Conservation (phyloP, 2,113 vertebrate genomes). For the Gallinago media region DNA sequence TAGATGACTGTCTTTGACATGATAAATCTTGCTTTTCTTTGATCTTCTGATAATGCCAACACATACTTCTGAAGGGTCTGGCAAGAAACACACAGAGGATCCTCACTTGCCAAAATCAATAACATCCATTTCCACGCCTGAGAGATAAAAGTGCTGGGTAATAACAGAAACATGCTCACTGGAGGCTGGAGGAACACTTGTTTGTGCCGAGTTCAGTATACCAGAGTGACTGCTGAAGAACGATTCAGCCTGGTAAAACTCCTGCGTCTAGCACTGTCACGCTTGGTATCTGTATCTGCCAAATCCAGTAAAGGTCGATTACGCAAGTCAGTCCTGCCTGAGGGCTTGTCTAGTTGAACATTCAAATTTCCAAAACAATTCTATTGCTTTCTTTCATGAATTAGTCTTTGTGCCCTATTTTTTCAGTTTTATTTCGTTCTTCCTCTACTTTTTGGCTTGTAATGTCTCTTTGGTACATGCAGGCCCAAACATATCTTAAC, state of each 20-base stretch:
- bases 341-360: conserved; percentile 23
- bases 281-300: conserved; percentile 12
- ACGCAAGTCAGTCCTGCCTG: conserved; percentile 23
- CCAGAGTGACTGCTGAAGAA: conserved; percentile 16
- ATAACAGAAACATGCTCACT: background rate
- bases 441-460: background rate
- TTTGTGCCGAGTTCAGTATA: conserved; percentile 5
- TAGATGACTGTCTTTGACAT: conserved; percentile 9
- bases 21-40: conserved; percentile 26
- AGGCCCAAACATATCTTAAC: background rate
- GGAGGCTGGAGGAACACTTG: conserved; percentile 10
- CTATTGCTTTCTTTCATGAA: conserved; percentile 35
- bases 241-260: background rate
- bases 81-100: background rate
- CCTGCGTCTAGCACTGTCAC: background rate
- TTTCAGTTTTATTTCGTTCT: background rate
- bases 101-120: conserved; percentile 34
- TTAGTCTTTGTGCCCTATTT: background rate
- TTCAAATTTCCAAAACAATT: conserved; percentile 47
- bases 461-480: background rate
- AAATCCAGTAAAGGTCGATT: background rate
- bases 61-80: conserved; percentile 1
- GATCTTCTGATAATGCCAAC: conserved; percentile 11
- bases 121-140: background rate
- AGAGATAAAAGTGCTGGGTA: background rate